Percentiles rank a stretch among this genome's conserved stretches.
Conservation (phyloP, 2,888 invertebrate genomes). For the Ptilodon capucinus region DNA sequence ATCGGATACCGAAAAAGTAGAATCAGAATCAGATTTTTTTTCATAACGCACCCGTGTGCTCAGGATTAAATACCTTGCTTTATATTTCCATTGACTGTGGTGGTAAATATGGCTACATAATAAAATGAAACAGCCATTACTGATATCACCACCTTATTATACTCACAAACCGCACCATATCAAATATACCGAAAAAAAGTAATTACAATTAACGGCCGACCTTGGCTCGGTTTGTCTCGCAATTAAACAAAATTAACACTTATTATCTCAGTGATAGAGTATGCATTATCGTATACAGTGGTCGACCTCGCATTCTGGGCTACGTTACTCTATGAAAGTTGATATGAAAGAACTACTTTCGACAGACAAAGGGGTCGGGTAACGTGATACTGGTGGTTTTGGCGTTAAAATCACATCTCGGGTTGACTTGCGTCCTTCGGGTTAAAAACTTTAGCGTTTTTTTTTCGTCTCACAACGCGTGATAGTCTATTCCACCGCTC, state of each 20-base stretch:
- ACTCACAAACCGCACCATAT: not conserved
- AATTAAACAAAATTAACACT: slow-evolving; percentile 9
- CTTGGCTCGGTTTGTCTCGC: slow-evolving; percentile 12
- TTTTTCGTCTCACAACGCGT: too few species aligned
- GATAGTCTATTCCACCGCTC: too few species aligned
- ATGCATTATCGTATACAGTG: slow-evolving; percentile 5
- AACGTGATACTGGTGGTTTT: slow-evolving; percentile 21
- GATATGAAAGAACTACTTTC: slow-evolving; percentile 36
- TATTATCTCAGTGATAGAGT: slow-evolving; percentile 6
- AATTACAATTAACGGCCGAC: slow-evolving; percentile 16
- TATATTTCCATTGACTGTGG: too few species aligned
- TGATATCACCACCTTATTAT: not conserved
- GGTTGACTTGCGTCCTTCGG: slow-evolving; percentile 1
- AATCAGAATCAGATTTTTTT: too few species aligned
- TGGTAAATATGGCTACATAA: too few species aligned
- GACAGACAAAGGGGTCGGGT: slow-evolving; percentile 33
- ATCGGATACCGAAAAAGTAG: too few species aligned
- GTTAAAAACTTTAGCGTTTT: too few species aligned
- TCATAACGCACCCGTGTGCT: too few species aligned
- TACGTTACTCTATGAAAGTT: slow-evolving; percentile 41
- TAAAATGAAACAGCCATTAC: not conserved
- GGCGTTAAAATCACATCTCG: not conserved
- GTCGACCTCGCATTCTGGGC: slow-evolving; percentile 29
- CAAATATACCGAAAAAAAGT: slow-evolving; percentile 11
- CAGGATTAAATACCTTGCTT: too few species aligned